A percentile compares a stretch with the other conserved stretches of the same genome.
Evolutionary conservation across 2,797 vertebrate species (phyloP).

Genomic region (Squalus acanthias): DNA sequence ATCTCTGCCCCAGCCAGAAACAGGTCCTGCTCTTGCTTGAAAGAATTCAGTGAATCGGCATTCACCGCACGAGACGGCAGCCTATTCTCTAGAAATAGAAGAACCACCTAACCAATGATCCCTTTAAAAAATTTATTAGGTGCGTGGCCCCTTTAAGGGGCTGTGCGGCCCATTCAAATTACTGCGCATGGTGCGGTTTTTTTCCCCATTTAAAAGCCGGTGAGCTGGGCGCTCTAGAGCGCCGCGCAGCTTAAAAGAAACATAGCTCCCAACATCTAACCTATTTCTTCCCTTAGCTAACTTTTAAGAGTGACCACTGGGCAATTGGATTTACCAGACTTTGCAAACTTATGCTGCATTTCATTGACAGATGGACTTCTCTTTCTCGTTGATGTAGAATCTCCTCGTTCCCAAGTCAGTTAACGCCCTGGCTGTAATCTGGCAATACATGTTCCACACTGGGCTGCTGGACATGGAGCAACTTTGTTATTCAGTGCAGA

Average conservation of each 20-base stretch:
- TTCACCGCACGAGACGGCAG: not conserved
- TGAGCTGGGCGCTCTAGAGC: no score
- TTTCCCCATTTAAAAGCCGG: no score
- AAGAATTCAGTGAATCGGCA: not conserved
- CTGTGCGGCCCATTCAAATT: no score
- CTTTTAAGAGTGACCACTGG: not conserved
- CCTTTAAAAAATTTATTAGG: no score
- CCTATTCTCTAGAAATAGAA: not conserved
- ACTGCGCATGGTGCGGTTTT: no score
- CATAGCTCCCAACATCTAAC: not conserved
- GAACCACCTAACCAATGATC: not conserved
- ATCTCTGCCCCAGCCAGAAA: not conserved
- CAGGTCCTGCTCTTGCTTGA: not conserved
- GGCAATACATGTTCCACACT: not conserved
- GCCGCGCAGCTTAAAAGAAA: no score
- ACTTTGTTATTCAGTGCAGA: not conserved
- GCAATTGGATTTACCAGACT: not conserved
- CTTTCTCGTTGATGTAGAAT: not conserved
- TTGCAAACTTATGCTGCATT: not conserved
- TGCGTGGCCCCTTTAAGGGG: no score
- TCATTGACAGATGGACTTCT: not conserved
- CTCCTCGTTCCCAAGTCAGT: not conserved
- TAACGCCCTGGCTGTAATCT: not conserved
- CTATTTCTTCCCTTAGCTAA: not conserved
- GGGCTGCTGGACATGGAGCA: not conserved